Evolutionary conservation across 2,113 vertebrate genomes (phyloP), one percentile per base, ranked within the genome.

Genomic region (Cyanoramphus novaezelandiae): DNA sequence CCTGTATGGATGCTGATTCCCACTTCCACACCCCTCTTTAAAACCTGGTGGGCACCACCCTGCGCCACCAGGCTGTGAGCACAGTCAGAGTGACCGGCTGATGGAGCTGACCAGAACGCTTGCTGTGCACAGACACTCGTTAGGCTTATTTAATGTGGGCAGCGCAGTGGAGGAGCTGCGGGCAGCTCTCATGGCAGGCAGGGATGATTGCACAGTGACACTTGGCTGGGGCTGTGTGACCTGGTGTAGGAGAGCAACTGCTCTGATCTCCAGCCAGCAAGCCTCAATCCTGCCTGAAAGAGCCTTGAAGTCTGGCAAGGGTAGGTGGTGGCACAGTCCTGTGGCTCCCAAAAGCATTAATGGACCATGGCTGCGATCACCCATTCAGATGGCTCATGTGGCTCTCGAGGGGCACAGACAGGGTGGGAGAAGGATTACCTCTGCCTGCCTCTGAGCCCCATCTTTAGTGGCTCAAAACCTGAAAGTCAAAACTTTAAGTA

Each of bases 151-250:
- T 15, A 67, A 8, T 0, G 9, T 4, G 21, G 29, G 86, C 16
- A 7, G 64, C 1, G 2, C 4, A 0, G 81, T 0, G 7, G 2
- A n/a, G 65, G 35, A 57, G 47, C 1, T 1, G 17, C 4, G 1
- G n/a, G 82, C 74, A 39, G 77, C 70, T 31, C 35, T 31, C 52
- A 65, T 2, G 47, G 55, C 84, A 24, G 37, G 35, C 31, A 11
- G 60, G 37, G 76, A 60, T 13, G 2, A 19, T 11, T 21, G 87
- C 82, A 25, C 25, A 6, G 84, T 15, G 78, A 88, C 92, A 76
- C 21, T 64, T 46, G 60, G 87, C 94, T 60, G 94, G 91, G 80
- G n/a, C 92, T 68, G 69, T 0, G 0, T 72, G 95, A 92, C 93
- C 95, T 17, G 39, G 12, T 17, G 29, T 25, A 25, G 49, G 20